Conservation (phyloP, 2,113 vertebrate species). For the Prochilodus magdalenae region DNA sequence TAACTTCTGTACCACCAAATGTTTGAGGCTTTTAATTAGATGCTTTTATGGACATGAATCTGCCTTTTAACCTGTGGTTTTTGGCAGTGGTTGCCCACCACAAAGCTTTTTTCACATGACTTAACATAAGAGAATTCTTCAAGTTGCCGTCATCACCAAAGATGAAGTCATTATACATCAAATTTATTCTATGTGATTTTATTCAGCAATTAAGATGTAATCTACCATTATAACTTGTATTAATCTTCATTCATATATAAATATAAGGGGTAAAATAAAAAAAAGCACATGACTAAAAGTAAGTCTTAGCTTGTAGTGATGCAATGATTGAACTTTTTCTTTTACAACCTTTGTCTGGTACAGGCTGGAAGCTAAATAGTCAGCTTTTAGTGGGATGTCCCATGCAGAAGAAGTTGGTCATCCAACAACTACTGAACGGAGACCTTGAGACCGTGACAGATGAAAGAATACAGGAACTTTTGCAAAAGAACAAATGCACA, state of each 20-base stretch:
- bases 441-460: slow-evolving; percentile 78
- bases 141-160: slow-evolving; percentile 56
- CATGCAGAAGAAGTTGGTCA: slow-evolving; percentile 65
- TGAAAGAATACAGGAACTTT: slow-evolving; percentile 68
- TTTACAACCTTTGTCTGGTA: slow-evolving; percentile 67
- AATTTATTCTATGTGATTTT: slow-evolving; percentile 54
- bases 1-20: slow-evolving; percentile 34
- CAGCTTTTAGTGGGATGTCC: slow-evolving; percentile 65
- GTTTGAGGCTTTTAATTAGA: slow-evolving; percentile 46
- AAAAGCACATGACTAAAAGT: neutral
- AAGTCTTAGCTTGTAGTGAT: neutral
- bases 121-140: slow-evolving; percentile 51
- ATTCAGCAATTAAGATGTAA: slow-evolving; percentile 37
- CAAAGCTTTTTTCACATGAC: slow-evolving; percentile 45
- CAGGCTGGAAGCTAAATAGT: slow-evolving; percentile 70
- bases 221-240: slow-evolving; percentile 4
- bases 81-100: slow-evolving; percentile 48
- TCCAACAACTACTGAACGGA: slow-evolving; percentile 74
- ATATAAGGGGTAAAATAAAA: neutral
- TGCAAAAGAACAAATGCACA: slow-evolving; percentile 61
- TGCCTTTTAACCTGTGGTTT: slow-evolving; percentile 54
- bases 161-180: slow-evolving; percentile 39
- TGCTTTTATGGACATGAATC: slow-evolving; percentile 55
- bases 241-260: neutral
- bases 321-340: slow-evolving; percentile 12